A percentile compares a stretch with the other conserved stretches of the same genome.
These are phyloP conservation scores for Steinernema scapterisci DNA, from an alignment of 2,888 invertebrate genomes.

Conservation along the genomic window DNA sequence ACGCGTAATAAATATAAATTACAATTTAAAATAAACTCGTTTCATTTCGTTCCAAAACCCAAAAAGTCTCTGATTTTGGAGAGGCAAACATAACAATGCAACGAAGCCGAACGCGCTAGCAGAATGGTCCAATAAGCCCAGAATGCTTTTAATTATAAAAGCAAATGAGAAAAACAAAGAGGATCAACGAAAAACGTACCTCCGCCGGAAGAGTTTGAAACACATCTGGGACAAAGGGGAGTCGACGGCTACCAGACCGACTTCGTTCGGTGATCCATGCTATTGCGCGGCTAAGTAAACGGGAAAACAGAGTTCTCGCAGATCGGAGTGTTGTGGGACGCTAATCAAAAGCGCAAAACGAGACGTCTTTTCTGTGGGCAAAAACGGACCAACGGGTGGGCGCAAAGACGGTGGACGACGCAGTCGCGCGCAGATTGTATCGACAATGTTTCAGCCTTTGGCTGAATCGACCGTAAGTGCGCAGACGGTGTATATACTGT, in stretches of 20 bases:
- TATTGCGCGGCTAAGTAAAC: no score
- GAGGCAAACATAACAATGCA: no score
- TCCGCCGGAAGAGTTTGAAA: constrained; percentile 15
- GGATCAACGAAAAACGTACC: background rate
- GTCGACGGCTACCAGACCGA: no score
- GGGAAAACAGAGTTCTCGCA: no score
- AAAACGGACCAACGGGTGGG: constrained; percentile 27
- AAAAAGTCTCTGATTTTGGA: no score
- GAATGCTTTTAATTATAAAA: no score
- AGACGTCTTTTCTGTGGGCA: constrained; percentile 3
- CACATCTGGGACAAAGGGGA: background rate
- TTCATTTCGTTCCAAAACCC: no score
- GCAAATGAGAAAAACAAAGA: background rate
- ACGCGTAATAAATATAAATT: no score
- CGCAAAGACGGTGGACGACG: constrained; percentile 12
- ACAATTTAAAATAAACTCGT: no score
- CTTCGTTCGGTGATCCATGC: no score
- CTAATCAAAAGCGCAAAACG: constrained; percentile 20
- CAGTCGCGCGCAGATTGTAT: constrained; percentile 21
- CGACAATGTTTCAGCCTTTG: constrained; percentile 28
- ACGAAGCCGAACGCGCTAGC: no score
- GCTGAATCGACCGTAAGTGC: constrained; percentile 22
- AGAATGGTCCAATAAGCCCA: no score
- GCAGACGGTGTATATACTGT: constrained; percentile 17
- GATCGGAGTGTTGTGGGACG: background rate